Base-by-base conservation (phyloP, 1,140 invertebrate species). In the Ephestia elutella region DNA sequence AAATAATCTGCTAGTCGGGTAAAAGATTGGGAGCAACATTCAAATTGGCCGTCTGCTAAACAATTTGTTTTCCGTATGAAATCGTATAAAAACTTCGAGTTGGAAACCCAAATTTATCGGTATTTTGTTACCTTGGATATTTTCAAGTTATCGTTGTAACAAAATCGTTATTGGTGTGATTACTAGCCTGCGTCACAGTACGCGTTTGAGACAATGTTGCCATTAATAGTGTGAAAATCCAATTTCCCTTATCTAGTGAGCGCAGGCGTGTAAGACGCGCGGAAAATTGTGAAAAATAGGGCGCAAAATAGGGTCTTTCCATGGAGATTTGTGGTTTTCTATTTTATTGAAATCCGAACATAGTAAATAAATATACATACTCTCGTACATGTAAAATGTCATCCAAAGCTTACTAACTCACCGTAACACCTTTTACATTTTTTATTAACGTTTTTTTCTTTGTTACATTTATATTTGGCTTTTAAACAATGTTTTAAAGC, bases 241-340 rank as follows among this genome's bases (percentile, higher is more conserved):
- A 75, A 68, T 71, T 60, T 66, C 55, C 59, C 59, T 58, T 66
- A 56, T 69, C 67, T 21, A 57, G 49, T 60, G 65, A 69, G 62
- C 78, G 67, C 79, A 83, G 80, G 61, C 79, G 79, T 73, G 59
- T n/a, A 70, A 30, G 63, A 75, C 54, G 63, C 60, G 71, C 71
- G 82, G 79, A 81, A 85, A 85, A 85, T 81, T 81, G 78, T 70
- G 68, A 71, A 81, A 82, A 86, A 70, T 74, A 65, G 68, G 32
- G 1, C 32, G 9, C 32, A 35, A 2, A 2, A 35, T 35, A 35
- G 32, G 21, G 21, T 25, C 21, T 7, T 25, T 25, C 21, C 21
- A 25, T 3, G 21, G 21, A 25, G 21, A 25, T n/a, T n/a, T 25
- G 21, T 25, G 7, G 21, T 25, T 25, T 25, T 25, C 21, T 3